Evolutionary conservation across 1,140 invertebrate genomes (phyloP).

Genomic region (Neomicropteryx cornuta): DNA sequence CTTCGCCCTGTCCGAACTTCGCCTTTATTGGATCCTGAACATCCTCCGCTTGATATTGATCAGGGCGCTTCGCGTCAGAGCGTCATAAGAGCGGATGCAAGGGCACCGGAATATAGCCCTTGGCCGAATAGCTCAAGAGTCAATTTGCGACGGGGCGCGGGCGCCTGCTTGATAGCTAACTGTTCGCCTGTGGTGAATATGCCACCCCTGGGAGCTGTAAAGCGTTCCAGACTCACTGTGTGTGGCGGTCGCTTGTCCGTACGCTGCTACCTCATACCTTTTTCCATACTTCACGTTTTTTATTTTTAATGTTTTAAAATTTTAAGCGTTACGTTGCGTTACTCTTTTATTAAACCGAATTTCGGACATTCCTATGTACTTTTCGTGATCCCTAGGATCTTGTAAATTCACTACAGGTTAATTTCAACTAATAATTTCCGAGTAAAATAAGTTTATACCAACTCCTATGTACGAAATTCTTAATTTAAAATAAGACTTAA

Average conservation of each 20-base stretch:
- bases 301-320: not conserved
- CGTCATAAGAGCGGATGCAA: too few species aligned
- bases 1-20: too few species aligned
- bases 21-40: too few species aligned
- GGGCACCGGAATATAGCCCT: too few species aligned
- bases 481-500: too few species aligned
- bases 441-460: too few species aligned
- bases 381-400: too few species aligned
- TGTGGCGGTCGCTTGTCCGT: slow-evolving; percentile 8
- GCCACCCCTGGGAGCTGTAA: slow-evolving; percentile 14
- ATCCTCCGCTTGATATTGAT: slow-evolving; percentile 17
- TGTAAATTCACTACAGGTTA: too few species aligned
- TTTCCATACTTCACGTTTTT: not conserved
- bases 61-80: too few species aligned
- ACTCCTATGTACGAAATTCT: too few species aligned
- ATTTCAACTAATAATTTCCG: too few species aligned
- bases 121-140: slow-evolving; percentile 3
- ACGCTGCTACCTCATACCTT: not conserved
- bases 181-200: slow-evolving; percentile 17
- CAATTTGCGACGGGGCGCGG: not conserved
- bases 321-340: not conserved
- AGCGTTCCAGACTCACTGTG: too few species aligned
- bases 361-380: not conserved
- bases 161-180: slow-evolving; percentile 15
- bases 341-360: not conserved